Conservation (phyloP, 2,797 vertebrate species). For the Rhinichthys osculus region DNA sequence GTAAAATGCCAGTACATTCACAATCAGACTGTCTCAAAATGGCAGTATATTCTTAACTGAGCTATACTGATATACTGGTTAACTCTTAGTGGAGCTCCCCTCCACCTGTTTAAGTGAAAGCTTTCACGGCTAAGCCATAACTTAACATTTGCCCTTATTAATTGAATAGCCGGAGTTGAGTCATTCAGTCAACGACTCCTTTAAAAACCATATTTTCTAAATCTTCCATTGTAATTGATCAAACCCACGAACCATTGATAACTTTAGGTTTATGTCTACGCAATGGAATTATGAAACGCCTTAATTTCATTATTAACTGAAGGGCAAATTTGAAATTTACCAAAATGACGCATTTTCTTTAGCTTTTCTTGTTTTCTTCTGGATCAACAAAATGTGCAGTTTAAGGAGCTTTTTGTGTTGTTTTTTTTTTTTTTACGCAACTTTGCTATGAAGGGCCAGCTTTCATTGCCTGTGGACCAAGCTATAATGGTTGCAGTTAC, state of each 20-base stretch:
- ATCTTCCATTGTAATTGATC: background rate
- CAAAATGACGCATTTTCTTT: slow-evolving; percentile 21
- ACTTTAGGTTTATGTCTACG: slow-evolving; percentile 23
- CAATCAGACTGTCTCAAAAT: slow-evolving; percentile 71
- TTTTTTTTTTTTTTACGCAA: slow-evolving; percentile 1
- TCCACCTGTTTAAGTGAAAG: background rate
- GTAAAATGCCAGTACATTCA: slow-evolving; percentile 77
- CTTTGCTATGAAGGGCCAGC: slow-evolving; percentile 74
- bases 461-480: slow-evolving; percentile 69
- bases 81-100: slow-evolving; percentile 13
- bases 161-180: background rate
- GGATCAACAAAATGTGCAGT: slow-evolving; percentile 10
- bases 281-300: slow-evolving; percentile 76
- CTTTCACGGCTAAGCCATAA: slow-evolving; percentile 25
- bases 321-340: slow-evolving; percentile 59
- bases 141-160: slow-evolving; percentile 19
- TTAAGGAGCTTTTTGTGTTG: background rate
- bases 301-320: slow-evolving; percentile 65
- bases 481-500: slow-evolving; percentile 35
- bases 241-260: background rate
- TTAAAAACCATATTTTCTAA: background rate
- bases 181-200: slow-evolving; percentile 34
- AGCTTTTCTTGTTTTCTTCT: slow-evolving; percentile 15
- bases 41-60: slow-evolving; percentile 3
- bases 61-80: slow-evolving; percentile 14